Base-by-base conservation (phyloP, 2,888 invertebrate species). In the Stenchaetothrips biformis region DNA sequence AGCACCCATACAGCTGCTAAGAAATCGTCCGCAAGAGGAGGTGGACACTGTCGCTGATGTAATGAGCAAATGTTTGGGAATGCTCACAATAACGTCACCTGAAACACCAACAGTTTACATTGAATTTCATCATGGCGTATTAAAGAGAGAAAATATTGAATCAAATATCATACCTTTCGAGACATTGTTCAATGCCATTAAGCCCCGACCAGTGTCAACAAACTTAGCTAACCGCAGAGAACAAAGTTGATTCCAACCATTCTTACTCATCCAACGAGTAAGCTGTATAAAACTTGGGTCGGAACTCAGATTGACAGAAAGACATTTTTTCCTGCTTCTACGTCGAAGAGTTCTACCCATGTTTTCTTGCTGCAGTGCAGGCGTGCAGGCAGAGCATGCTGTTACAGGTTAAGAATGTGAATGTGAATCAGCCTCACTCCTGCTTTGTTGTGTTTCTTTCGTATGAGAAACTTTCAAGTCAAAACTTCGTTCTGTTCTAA, bases 151-250 rank as follows among this genome's bases (percentile, higher is more conserved):
- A 2, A 92, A 92, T 81, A 93, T 85, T 83, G 88, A 89, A n/a
- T n/a, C n/a, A n/a, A 81, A 93, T 89, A 16, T n/a, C 93, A 86
- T 83, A 89, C 88, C 37, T 37, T 37, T 37, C 1, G 37, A 37
- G 37, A 37, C 37, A 4, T 37, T 37, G 37, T 37, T 37, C 37
- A 37, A 37, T 2, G 93, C 91, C 84, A 91, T 89, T 47, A 96
- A 88, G 37, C 96, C 96, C 81, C 95, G 89, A 11, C 95, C 95
- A 7, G 94, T 94, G 13, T 87, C 85, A 48, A 88, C 83, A 86
- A 94, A 95, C 81, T 88, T 84, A 9, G 89, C 88, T n/a, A 91
- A 87, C 47, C 87, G 86, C 27, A 94, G 86, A 82, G 89, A 88
- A 21, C 89, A 88, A 78, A 89, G 88, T 83, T 91, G 89, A 78